A percentile compares a stretch with the other conserved stretches of the same genome.
phyloP scores from a whole-genome alignment of 1,140 invertebrate genomes.

The Drosophila repleta region DNA sequence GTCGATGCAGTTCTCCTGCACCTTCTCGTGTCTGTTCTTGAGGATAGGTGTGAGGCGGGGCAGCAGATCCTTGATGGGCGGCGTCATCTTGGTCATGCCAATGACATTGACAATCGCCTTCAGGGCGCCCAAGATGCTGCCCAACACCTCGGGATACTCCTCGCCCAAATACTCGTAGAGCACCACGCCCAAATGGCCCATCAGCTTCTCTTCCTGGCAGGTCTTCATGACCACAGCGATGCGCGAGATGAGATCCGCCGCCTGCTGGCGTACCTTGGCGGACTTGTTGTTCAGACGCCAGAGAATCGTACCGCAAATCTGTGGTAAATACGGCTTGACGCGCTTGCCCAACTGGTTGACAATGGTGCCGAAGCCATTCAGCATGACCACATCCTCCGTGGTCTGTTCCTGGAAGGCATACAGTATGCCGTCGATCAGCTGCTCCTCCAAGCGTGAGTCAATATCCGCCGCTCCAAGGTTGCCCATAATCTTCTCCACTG shows the following conservation, averaged over 20 bases:
- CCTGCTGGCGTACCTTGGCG: constrained; percentile 99
- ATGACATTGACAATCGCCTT: constrained; percentile 99
- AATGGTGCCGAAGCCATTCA: constrained; percentile 99
- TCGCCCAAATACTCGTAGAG: constrained; percentile 99
- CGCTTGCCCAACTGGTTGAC: constrained; percentile 98
- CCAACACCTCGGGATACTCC: constrained; percentile 99
- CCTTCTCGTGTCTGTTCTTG: constrained; percentile 96
- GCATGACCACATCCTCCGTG: constrained; percentile 99
- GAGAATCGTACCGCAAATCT: constrained; percentile 99
- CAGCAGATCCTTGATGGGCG: constrained; percentile 99
- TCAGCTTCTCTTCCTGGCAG: constrained; percentile 99
- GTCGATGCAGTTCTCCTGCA: constrained; percentile 99
- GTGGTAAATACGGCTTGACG: constrained; percentile 99
- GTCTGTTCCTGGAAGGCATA: constrained; percentile 99
- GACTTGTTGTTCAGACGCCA: constrained; percentile 99
- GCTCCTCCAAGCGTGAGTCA: constrained; percentile 98
- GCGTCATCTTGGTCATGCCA: constrained; percentile 99
- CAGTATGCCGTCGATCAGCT: constrained; percentile 99
- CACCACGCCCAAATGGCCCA: constrained; percentile 99
- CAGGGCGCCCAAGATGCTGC: constrained; percentile 98
- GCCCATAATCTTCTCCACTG: constrained; percentile 99
- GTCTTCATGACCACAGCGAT: constrained; percentile 99
- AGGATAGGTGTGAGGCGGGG: constrained; percentile 98
- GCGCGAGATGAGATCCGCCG: constrained; percentile 98
- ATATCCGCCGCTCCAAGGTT: constrained; percentile 99